Base-by-base conservation (phyloP, 92 coral and sea anemone species). In the Umimayanthus chanpuru region DNA sequence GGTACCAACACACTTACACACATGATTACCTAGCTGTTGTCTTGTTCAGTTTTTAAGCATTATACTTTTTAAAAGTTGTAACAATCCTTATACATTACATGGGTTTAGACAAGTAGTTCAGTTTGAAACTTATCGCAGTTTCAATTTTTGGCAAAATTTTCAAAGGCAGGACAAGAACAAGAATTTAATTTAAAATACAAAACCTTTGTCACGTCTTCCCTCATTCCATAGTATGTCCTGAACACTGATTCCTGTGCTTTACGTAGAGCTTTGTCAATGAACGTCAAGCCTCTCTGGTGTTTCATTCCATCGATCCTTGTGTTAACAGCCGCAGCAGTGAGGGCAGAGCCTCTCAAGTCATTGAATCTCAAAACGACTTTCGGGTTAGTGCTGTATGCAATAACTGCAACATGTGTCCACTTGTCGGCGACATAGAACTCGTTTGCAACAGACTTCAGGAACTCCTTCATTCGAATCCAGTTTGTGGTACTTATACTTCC, bases 221-320 rank as follows among this genome's bases (percentile, higher is more conserved):
- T 61, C 86, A 81, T 81, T 40, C 86, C 86, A 44, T 43, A 39
- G 53, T 32, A 81, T 4, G 28, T 67, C 5, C 20, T 29, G 76
- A 81, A 81, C 53, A 81, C 55, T 18, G 76, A 81, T 4, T 41
- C 38, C 38, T 81, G 86, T 2, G 86, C 75, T 81, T 12, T 81
- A 21, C 86, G 86, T 30, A 81, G 47, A 8, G 86, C 86, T 41
- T 5, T 39, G 86, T 81, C 86, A 23, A 81, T 81, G 61, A 15
- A 81, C 23, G 86, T 81, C 86, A 65, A 41, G 76, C 86, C 86
- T 18, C n/a, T 36, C 53, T 81, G 86, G 10, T 81, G 76, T 3
- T 20, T 10, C 58, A 66, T 65, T 9, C 12, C 38, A n/a, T 39
- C 76, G 20, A 81, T 81, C 56, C 29, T 81, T 2, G 6, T 9